Conservation (phyloP, 2,888 invertebrate species). For the Chrysolina americana region DNA sequence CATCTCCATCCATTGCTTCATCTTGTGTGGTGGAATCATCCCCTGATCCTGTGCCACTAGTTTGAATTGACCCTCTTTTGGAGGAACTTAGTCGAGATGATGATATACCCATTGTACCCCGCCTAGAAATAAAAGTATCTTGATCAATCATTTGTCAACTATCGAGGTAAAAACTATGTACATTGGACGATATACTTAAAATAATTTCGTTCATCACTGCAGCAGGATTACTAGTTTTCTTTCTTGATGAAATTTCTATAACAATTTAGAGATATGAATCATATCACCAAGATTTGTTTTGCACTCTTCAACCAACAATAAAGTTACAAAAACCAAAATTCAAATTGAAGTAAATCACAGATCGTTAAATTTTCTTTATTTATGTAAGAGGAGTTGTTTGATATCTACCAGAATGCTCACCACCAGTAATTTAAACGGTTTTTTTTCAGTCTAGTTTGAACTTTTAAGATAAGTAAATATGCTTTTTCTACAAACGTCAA, state of each 20-base stretch:
- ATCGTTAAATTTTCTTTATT: too few relatives aligned
- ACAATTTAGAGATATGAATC: not conserved
- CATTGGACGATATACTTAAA: not conserved
- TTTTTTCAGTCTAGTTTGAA: too few relatives aligned
- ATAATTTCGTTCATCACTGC: not conserved
- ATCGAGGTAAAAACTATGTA: not conserved
- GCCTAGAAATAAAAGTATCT: constrained; percentile 56
- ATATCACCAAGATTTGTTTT: not conserved
- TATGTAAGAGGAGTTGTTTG: too few relatives aligned
- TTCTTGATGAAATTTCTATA: not conserved
- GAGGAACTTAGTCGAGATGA: constrained; percentile 75
- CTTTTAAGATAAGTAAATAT: too few relatives aligned
- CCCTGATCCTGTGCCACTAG: constrained; percentile 76
- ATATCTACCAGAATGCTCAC: too few relatives aligned
- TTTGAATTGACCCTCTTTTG: constrained; percentile 80
- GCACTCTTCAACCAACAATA: not conserved
- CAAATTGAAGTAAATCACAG: too few relatives aligned
- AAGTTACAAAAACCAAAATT: not conserved
- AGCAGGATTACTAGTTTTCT: not conserved
- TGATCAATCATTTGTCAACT: constrained; percentile 2
- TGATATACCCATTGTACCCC: constrained; percentile 73
- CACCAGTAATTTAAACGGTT: too few relatives aligned
- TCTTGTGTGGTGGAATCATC: constrained; percentile 84
- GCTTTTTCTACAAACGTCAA: too few relatives aligned
- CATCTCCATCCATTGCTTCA: constrained; percentile 84